A percentile compares a stretch with the other conserved stretches of the same genome.
Evolutionary conservation across 2,888 invertebrate species (phyloP).

Genomic region (Sarcophaga rosellei): DNA sequence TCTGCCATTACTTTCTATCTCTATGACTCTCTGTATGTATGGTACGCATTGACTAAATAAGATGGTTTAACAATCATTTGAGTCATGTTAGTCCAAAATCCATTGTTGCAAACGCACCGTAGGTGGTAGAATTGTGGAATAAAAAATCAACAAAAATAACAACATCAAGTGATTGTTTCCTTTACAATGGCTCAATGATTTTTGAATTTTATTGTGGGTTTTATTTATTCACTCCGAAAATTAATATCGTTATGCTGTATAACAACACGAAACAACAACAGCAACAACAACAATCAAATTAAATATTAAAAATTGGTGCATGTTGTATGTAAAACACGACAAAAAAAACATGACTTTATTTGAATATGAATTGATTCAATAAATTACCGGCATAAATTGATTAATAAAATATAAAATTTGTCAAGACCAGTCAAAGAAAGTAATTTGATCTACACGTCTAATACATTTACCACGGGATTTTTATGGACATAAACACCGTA

Average conservation of each 20-base stretch:
- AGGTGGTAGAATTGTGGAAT: slow-evolving; percentile 29
- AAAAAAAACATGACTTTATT: not conserved
- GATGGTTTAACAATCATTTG: slow-evolving; percentile 35
- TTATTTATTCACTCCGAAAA: not conserved
- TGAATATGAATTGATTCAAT: slow-evolving; percentile 25
- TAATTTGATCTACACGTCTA: slow-evolving; percentile 7
- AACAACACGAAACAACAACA: slow-evolving; percentile 1
- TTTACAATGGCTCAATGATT: slow-evolving; percentile 8
- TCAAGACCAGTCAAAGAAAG: slow-evolving; percentile 14
- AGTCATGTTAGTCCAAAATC: slow-evolving; percentile 21
- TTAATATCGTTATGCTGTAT: slow-evolving; percentile 21
- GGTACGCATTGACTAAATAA: slow-evolving; percentile 7
- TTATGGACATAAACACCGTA: not conserved
- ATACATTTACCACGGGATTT: not conserved
- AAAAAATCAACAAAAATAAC: not conserved
- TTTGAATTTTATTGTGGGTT: slow-evolving; percentile 30
- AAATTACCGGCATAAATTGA: slow-evolving; percentile 22
- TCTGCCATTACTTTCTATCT: not conserved
- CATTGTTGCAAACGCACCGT: slow-evolving; percentile 39
- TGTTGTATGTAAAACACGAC: not conserved
- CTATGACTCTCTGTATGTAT: slow-evolving; percentile 5
- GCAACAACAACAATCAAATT: slow-evolving; percentile 24
- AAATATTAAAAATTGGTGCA: slow-evolving; percentile 8
- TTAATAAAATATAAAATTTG: slow-evolving; percentile 43
- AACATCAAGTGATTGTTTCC: slow-evolving; percentile 29